phyloP scores from a whole-genome alignment of 2,113 vertebrate genomes.

The Todiramphus chloris region DNA sequence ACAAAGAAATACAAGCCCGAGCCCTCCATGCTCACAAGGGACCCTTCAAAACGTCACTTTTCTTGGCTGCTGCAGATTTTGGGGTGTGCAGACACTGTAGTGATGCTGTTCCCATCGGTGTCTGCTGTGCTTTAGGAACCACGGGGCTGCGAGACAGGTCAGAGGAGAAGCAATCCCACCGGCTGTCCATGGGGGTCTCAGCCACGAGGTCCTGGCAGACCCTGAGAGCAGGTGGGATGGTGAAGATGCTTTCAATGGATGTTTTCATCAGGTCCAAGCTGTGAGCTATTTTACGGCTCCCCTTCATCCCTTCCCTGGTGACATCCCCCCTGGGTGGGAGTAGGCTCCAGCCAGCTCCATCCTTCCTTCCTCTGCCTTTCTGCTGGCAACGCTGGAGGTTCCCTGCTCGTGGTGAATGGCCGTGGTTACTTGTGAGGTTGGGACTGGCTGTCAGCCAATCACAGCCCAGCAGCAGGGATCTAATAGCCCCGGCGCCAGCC shows the following conservation, averaged over 20 bases:
- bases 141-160: accelerated
- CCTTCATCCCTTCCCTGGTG: background rate
- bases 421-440: constrained; percentile 55
- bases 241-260: background rate
- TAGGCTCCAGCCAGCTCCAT: background rate
- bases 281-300: background rate
- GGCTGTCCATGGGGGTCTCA: background rate
- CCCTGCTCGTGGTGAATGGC: constrained; percentile 11
- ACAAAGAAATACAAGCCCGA: background rate
- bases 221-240: background rate
- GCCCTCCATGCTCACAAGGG: background rate
- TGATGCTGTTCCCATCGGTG: too few species aligned
- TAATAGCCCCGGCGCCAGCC: constrained; percentile 70
- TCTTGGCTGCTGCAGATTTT: background rate
- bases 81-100: background rate
- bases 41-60: background rate
- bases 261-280: background rate
- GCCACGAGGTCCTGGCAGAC: background rate
- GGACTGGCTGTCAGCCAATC: constrained; percentile 74
- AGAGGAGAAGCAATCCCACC: background rate
- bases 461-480: constrained; percentile 57
- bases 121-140: background rate
- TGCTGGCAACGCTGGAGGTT: background rate
- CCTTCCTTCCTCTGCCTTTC: background rate
- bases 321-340: background rate